These are phyloP conservation scores for Phlogophora meticulosa DNA, from an alignment of 2,888 invertebrate genomes.

Conservation along the genomic window DNA sequence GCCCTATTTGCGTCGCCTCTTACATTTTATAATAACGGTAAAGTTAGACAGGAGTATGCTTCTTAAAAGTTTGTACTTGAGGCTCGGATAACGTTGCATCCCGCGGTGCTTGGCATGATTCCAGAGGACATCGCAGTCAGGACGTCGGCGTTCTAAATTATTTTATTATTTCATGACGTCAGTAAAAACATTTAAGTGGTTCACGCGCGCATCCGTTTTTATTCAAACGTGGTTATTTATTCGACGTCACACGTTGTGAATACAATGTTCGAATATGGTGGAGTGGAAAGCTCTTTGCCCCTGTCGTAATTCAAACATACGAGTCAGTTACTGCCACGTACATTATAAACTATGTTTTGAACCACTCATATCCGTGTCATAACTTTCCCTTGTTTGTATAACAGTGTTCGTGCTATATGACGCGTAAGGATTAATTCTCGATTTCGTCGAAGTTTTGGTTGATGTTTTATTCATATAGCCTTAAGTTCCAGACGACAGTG, in stretches of 20 bases:
- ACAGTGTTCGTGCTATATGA: constrained; percentile 47
- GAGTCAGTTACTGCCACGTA: constrained; percentile 68
- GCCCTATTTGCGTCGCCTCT: constrained; percentile 71
- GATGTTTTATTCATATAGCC: constrained; percentile 73
- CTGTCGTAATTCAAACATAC: constrained; percentile 71
- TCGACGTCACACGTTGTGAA: constrained; percentile 55
- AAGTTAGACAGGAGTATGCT: constrained; percentile 79
- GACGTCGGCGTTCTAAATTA: constrained; percentile 79
- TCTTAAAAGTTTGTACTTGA: constrained; percentile 78
- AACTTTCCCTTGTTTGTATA: constrained; percentile 40
- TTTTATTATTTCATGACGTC: constrained; percentile 81
- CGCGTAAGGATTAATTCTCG: constrained; percentile 69
- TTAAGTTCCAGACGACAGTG: constrained; percentile 66
- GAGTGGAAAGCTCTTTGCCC: constrained; percentile 63
- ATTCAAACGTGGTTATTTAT: constrained; percentile 60
- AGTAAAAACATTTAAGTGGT: constrained; percentile 72
- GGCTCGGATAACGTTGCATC: constrained; percentile 76
- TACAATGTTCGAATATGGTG: constrained; percentile 64
- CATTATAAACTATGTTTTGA: constrained; percentile 68
- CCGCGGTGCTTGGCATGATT: constrained; percentile 77
- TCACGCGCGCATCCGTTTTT: constrained; percentile 58
- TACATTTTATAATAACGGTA: constrained; percentile 79
- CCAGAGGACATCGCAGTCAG: constrained; percentile 76
- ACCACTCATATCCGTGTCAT: constrained; percentile 59
- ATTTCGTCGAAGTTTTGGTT: constrained; percentile 69